A percentile compares a stretch with the other conserved stretches of the same genome.
Evolutionary conservation across 2,888 invertebrate genomes (phyloP).

Genomic region (Melanophora roralis): DNA sequence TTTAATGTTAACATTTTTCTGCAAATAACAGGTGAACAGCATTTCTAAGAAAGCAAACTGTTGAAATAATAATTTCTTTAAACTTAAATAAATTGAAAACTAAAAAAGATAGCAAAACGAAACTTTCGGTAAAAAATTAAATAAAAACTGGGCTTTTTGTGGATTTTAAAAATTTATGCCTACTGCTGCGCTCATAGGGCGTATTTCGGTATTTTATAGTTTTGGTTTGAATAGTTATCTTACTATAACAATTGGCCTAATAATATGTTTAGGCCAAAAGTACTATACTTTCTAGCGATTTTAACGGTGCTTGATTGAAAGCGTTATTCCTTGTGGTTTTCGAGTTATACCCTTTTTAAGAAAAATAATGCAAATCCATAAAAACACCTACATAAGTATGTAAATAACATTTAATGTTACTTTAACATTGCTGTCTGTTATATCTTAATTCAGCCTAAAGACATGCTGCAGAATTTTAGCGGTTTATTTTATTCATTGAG

Average conservation of each 20-base stretch:
- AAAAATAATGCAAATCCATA: too few relatives aligned
- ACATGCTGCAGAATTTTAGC: not conserved
- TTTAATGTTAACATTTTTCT: not conserved
- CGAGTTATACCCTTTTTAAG: not conserved
- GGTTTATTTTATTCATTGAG: too few relatives aligned
- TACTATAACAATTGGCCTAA: not conserved
- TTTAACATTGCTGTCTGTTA: not conserved
- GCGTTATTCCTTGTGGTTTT: not conserved
- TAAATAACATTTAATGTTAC: not conserved
- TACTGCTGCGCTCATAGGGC: not conserved
- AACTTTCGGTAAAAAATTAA: not conserved
- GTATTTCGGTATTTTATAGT: not conserved
- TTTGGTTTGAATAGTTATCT: not conserved
- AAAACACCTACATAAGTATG: too few relatives aligned
- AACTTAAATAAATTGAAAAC: not conserved
- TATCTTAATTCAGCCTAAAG: not conserved
- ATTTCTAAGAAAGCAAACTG: not conserved
- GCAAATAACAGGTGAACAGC: not conserved
- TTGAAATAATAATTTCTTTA: not conserved
- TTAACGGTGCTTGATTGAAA: not conserved
- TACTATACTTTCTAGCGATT: not conserved
- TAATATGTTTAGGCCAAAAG: not conserved
- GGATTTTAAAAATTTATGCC: not conserved
- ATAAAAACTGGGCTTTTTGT: not conserved
- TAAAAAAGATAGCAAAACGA: not conserved